Evolutionary conservation across 2,113 vertebrate species (phyloP).

Genomic region (Podiceps cristatus): DNA sequence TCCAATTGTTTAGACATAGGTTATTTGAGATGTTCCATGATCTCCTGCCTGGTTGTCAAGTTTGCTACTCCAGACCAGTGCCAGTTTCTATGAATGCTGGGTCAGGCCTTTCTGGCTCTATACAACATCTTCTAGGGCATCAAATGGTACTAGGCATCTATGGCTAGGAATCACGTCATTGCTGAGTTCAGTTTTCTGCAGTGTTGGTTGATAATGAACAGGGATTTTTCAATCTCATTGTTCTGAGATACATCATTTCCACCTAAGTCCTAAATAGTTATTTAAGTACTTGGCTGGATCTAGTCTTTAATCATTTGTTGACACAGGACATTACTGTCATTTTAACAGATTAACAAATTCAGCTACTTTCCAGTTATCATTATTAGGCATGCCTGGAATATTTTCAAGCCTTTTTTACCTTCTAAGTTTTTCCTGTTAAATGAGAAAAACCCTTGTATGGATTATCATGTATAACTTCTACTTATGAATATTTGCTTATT

Average conservation of each 20-base stretch:
- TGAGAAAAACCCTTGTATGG: not conserved
- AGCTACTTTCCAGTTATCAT: not conserved
- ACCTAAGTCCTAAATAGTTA: not conserved
- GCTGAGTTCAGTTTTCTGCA: not conserved
- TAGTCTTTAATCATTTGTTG: not conserved
- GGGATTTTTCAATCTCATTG: not conserved
- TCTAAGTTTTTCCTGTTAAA: not conserved
- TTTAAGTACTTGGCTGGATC: not conserved
- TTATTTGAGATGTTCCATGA: not conserved
- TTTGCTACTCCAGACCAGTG: accelerated
- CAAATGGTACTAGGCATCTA: not conserved
- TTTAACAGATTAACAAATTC: not conserved
- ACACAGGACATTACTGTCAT: not conserved
- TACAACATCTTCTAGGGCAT: not conserved
- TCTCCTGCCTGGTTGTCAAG: not conserved
- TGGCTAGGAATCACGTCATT: not conserved
- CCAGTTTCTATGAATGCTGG: not conserved
- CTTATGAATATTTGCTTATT: not conserved
- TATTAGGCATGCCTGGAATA: not conserved
- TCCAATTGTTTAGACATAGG: not conserved
- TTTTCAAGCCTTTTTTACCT: not conserved
- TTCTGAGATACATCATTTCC: not conserved
- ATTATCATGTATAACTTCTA: not conserved
- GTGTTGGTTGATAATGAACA: not conserved
- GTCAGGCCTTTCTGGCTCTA: not conserved